Percentiles rank a stretch among this genome's conserved stretches.
phyloP scores from a whole-genome alignment of 2,888 invertebrate species.

The Myopa testacea region DNA sequence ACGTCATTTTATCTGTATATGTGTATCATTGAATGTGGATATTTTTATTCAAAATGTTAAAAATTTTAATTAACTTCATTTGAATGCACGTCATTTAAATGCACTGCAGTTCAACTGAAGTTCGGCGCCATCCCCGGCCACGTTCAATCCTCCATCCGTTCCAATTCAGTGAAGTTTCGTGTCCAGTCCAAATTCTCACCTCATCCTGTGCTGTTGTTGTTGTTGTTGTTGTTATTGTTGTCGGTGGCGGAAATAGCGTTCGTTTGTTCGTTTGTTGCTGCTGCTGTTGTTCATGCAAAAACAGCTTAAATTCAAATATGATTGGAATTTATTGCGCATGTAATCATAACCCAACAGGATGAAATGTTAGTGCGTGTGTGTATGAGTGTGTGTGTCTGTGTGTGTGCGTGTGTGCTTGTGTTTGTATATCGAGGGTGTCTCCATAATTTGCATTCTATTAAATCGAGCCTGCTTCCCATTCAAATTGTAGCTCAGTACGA shows the following conservation, averaged over 20 bases:
- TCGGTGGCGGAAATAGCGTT: not conserved
- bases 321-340: slow-evolving; percentile 20
- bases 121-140: not conserved
- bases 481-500: not conserved
- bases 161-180: not conserved
- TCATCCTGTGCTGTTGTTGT: not conserved
- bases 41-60: slow-evolving; percentile 47
- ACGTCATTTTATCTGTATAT: slow-evolving; percentile 10
- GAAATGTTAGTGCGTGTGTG: not conserved
- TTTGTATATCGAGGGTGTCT: slow-evolving; percentile 3
- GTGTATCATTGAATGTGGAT: slow-evolving; percentile 32
- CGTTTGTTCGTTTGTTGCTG: not conserved
- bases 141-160: not conserved
- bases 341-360: not conserved
- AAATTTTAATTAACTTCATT: slow-evolving; percentile 55
- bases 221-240: not conserved
- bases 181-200: not conserved
- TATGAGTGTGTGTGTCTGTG: not conserved
- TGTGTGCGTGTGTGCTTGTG: not conserved
- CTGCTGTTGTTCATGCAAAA: not conserved
- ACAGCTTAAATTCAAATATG: slow-evolving; percentile 14
- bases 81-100: slow-evolving; percentile 32
- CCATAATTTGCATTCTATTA: not conserved
- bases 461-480: slow-evolving; percentile 10
- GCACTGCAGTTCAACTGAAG: not conserved